Evolutionary conservation across 2,888 invertebrate genomes (phyloP), one percentile per base, ranked within the genome.

Genomic region (Andrena camellia): DNA sequence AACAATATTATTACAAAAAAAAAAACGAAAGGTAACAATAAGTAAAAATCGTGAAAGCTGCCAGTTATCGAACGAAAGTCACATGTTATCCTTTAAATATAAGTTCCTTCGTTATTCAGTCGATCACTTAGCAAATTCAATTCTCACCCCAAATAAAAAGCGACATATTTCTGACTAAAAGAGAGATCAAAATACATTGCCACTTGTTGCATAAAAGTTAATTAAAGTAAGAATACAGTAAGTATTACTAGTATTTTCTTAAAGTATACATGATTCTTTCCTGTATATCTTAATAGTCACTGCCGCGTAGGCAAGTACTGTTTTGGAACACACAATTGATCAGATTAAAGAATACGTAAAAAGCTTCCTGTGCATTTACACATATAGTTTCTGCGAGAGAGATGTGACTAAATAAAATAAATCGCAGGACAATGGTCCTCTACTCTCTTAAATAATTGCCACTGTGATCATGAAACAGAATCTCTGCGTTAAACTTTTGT

Each of bases 111-210:
- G 89, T 91, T 90, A 87, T 90, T 88, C 89, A 89, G 89, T 90
- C 88, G 86, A 88, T 86, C 89, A 86, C 89, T 89, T 87, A 91
- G 87, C 87, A 89, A 92, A 90, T 90, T 88, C 87, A 89, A 85
- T 90, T 92, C 90, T 92, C 92, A 92, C 89, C 91, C 90, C 91
- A 91, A 92, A 91, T 90, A 92, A 92, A 81, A 93, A 93, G 93
- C 87, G 92, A 93, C 95, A 95, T 95, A 95, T 95, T 96, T 96
- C 96, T 96, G 96, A 96, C 96, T 96, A 96, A 96, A 95, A 96
- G 95, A 96, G 96, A 96, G 96, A 96, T 96, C 96, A 96, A 96
- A 96, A 94, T 94, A 95, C 95, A 96, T 96, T 96, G 96, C 96
- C 96, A 95, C 96, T 95, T 95, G 94, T 94, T 94, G 92, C 92